Base-by-base conservation (phyloP, 2,888 invertebrate species). In the Pilophorus perplexus region DNA sequence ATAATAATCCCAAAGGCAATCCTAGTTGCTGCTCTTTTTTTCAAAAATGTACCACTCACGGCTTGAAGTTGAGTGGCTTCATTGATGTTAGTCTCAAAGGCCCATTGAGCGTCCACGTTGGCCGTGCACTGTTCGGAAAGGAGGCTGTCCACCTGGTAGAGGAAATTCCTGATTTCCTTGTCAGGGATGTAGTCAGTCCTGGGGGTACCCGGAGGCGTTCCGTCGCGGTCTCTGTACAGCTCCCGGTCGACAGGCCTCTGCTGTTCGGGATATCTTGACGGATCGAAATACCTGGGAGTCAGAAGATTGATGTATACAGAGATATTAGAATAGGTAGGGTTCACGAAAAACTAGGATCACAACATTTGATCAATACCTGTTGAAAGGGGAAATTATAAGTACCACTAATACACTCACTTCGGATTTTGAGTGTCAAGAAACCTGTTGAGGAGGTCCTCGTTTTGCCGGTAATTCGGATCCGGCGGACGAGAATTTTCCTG, bases 101-200 rank as follows among this genome's bases (percentile, higher is more conserved):
- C 86, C 92, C 92, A 92, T 75, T 92, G 92, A 1, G 90, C 89
- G 0, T 85, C 87, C n/a, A 92, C 91, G 76, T 91, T 91, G 57
- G 85, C 86, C 0, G 89, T 89, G 74, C 91, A 92, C 76, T 89
- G 87, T 75, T 87, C 85, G 0, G 90, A 86, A 8, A 89, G 85
- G 74, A 87, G 84, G 27, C 86, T 82, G 75, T 91, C 91, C 23
- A 89, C 81, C 68, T 86, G 85, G 44, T 84, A 81, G 70, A 91
- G 75, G 42, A 88, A 80, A 69, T 83, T 81, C 68, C 82, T 78
- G 0, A 83, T 74, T 73, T 81, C 81, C 71, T 80, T 67, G 22
- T 66, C 67, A 2, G 70, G 70, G 8, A 70, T 64, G 67, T 64
- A 70, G 38, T 69, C 66, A 4, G 65, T 65, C 23, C 69, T 27